Conservation (phyloP, 2,888 invertebrate genomes). For the Nematopogon swammerdamellus region DNA sequence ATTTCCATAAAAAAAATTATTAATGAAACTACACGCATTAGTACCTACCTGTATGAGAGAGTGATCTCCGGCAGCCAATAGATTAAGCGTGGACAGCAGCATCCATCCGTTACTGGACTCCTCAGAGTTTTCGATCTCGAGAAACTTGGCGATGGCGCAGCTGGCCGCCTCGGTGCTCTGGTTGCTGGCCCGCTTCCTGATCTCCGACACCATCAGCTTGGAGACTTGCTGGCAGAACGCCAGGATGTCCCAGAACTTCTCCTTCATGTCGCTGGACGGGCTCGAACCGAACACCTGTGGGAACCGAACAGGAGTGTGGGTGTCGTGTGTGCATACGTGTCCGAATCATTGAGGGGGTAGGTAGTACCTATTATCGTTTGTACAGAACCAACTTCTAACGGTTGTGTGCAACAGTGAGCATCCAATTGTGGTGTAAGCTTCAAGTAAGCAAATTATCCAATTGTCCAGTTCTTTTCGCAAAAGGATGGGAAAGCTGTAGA, state of each 20-base stretch:
- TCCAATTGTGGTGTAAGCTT: too few species aligned
- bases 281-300: conserved; percentile 87
- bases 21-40: too few species aligned
- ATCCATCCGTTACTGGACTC: conserved; percentile 97
- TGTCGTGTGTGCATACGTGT: too few species aligned
- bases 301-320: too few species aligned
- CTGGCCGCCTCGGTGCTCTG: conserved; percentile 96
- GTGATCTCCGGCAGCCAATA: conserved; percentile 87
- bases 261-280: conserved; percentile 93
- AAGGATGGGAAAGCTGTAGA: too few species aligned
- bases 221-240: conserved; percentile 95
- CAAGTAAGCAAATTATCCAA: too few species aligned
- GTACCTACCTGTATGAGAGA: conserved; percentile 88
- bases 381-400: too few species aligned
- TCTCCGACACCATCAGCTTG: conserved; percentile 94
- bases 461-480: too few species aligned
- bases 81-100: conserved; percentile 85
- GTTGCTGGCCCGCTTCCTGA: conserved; percentile 90
- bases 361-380: too few species aligned
- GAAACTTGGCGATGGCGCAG: conserved; percentile 93
- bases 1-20: too few species aligned
- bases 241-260: conserved; percentile 94
- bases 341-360: too few species aligned
- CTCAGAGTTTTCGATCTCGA: conserved; percentile 93
- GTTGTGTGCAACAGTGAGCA: too few species aligned